These are phyloP conservation scores for Tethya wilhelma DNA, from an alignment of 37 sponge, comb jelly and placozoan species.

Conservation along the genomic window DNA sequence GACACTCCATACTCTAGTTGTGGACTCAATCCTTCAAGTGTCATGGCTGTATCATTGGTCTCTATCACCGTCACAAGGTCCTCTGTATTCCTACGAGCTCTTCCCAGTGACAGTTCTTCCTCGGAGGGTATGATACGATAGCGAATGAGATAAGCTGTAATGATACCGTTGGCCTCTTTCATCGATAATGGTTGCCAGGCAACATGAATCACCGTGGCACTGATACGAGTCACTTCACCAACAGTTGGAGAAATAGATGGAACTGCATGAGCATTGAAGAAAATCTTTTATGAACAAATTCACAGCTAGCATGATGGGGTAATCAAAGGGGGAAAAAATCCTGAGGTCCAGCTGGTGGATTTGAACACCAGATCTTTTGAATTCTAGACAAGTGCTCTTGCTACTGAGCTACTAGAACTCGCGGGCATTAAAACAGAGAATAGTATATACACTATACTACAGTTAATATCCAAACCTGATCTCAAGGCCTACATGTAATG, in stretches of 20 bases:
- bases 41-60: not conserved
- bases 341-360: not conserved
- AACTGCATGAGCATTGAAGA: slow-evolving; percentile 8
- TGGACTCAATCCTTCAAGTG: not conserved
- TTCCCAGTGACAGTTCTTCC: not conserved
- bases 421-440: too few relatives aligned
- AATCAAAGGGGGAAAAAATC: not conserved
- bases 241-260: slow-evolving; percentile 15
- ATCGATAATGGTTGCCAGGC: slow-evolving; percentile 7
- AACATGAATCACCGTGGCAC: slow-evolving; percentile 23
- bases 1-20: slow-evolving; percentile 2
- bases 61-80: not conserved
- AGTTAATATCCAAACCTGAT: too few relatives aligned
- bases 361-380: not conserved
- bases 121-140: not conserved
- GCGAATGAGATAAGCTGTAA: not conserved
- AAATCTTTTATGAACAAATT: not conserved
- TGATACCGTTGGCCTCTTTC: not conserved
- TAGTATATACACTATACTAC: too few relatives aligned
- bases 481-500: not conserved
- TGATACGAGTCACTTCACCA: not conserved
- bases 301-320: not conserved
- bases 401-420: too few relatives aligned
- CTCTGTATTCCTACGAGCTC: not conserved
- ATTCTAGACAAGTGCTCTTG: not conserved